Evolutionary conservation across 92 coral and sea anemone genomes (phyloP).

Genomic region (Epizoanthus rinbou): DNA sequence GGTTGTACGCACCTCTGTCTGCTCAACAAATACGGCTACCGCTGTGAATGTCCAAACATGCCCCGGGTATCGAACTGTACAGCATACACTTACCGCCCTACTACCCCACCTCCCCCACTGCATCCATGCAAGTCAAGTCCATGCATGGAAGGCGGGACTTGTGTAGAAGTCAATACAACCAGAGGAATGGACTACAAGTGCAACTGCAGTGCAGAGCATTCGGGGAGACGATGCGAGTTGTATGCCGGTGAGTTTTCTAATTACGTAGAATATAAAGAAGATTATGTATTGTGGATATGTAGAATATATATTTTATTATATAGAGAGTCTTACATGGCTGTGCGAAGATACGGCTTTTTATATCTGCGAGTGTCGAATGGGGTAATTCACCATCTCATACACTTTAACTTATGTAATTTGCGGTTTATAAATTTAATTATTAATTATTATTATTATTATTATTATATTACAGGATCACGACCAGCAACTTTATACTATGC

Average conservation of each 20-base stretch:
- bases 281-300: too few relatives aligned
- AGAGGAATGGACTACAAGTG: constrained; percentile 3
- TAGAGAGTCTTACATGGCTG: too few relatives aligned
- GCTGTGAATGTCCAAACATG: constrained; percentile 60
- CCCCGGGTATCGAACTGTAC: constrained; percentile 24
- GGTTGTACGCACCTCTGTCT: constrained; percentile 71
- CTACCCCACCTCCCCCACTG: constrained; percentile 20
- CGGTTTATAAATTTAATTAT: too few relatives aligned
- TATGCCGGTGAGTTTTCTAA: not conserved
- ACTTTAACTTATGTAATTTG: too few relatives aligned
- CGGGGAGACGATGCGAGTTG: constrained; percentile 17
- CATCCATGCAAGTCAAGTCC: constrained; percentile 16
- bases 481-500: constrained; percentile 18
- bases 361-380: too few relatives aligned
- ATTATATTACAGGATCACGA: constrained; percentile 13
- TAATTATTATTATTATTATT: not conserved
- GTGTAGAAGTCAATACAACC: constrained; percentile 23
- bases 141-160: constrained; percentile 33
- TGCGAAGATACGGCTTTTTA: too few relatives aligned
- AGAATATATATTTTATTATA: not conserved
- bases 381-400: too few relatives aligned
- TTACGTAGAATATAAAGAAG: not conserved
- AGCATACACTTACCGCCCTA: too few relatives aligned
- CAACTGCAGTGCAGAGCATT: constrained; percentile 34
- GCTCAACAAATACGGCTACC: constrained; percentile 57